A percentile compares a stretch with the other conserved stretches of the same genome.
Evolutionary conservation across 2,797 vertebrate genomes (phyloP).

Genomic region (Melanotaenia maccullochi): DNA sequence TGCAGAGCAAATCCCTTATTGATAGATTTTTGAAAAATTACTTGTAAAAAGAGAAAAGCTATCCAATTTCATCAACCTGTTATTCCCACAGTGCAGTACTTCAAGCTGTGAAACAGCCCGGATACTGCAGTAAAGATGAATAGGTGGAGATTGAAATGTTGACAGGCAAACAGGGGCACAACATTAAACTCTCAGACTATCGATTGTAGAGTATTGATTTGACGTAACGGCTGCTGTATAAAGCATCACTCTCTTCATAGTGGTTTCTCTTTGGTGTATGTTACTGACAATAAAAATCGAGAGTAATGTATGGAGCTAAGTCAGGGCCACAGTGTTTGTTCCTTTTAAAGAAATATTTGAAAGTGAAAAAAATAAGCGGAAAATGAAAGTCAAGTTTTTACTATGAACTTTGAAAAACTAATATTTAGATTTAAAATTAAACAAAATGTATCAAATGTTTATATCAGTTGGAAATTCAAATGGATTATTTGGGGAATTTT

Average conservation of each 20-base stretch:
- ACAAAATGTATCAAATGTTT: no score
- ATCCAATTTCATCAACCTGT: constrained; percentile 38
- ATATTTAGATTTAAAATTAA: no score
- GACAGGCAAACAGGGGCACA: constrained; percentile 43
- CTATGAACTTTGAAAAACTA: no score
- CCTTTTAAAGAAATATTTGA: no score
- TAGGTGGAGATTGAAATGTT: constrained; percentile 75
- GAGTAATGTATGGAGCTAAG: not conserved
- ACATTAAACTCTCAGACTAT: constrained; percentile 61
- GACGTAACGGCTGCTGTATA: constrained; percentile 35
- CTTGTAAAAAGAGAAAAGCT: constrained; percentile 27
- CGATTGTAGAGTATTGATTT: constrained; percentile 59
- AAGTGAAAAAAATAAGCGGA: no score
- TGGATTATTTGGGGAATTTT: no score
- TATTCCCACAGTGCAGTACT: constrained; percentile 42
- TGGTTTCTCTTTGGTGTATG: constrained; percentile 15
- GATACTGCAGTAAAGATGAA: constrained; percentile 49
- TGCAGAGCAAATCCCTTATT: constrained; percentile 37
- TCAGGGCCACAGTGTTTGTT: no score
- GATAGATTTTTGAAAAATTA: constrained; percentile 28
- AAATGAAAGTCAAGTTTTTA: no score
- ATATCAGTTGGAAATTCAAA: no score
- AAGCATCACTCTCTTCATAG: constrained; percentile 38
- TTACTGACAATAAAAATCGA: constrained; percentile 26
- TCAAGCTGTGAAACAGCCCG: constrained; percentile 40